Conservation (phyloP, 1,140 invertebrate species). For the Diprion similis region DNA sequence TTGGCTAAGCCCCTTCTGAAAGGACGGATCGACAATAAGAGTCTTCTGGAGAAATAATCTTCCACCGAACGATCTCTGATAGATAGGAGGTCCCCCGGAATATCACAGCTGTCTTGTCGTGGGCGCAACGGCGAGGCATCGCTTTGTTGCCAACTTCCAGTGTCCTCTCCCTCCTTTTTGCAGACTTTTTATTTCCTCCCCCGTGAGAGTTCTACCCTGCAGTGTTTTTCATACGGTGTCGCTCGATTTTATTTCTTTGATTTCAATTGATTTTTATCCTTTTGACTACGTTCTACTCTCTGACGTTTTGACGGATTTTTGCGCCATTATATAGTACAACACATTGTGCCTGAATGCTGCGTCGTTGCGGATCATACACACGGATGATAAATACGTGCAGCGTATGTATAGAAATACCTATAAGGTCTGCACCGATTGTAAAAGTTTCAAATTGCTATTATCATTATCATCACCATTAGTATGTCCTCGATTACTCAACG, state of each 20-base stretch:
- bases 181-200: too few relatives aligned
- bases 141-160: neutral
- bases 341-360: too few relatives aligned
- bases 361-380: too few relatives aligned
- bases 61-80: slow-evolving; percentile 45
- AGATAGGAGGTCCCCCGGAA: slow-evolving; percentile 29
- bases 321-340: too few relatives aligned
- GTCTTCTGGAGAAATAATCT: slow-evolving; percentile 48
- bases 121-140: neutral
- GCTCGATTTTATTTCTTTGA: too few relatives aligned
- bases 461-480: slow-evolving; percentile 3
- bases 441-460: neutral
- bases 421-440: neutral
- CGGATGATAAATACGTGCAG: too few relatives aligned
- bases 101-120: slow-evolving; percentile 7
- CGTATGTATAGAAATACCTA: neutral
- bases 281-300: too few relatives aligned
- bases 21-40: slow-evolving; percentile 42
- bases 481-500: neutral
- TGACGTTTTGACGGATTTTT: too few relatives aligned
- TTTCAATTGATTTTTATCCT: too few relatives aligned
- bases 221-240: too few relatives aligned
- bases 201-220: too few relatives aligned
- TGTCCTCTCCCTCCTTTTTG: too few relatives aligned
- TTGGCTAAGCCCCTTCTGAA: slow-evolving; percentile 47